These are phyloP conservation scores for Leptoclinus maculatus DNA, from an alignment of 2,797 vertebrate genomes.

Conservation along the genomic window DNA sequence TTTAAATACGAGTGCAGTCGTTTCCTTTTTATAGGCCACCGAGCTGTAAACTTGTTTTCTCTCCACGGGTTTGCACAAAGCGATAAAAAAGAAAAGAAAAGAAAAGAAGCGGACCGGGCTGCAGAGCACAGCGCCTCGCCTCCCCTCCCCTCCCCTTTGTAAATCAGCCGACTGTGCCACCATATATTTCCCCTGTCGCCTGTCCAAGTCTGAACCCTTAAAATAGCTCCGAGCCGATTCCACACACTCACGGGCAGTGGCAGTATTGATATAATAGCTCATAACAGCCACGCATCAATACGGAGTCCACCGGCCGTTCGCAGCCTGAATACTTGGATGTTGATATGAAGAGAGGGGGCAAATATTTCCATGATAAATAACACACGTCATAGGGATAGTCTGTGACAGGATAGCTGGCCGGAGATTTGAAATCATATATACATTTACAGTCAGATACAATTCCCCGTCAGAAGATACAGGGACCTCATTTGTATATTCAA, in stretches of 20 bases:
- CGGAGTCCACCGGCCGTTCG: slow-evolving; percentile 44
- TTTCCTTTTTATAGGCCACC: slow-evolving; percentile 41
- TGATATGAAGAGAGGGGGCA: slow-evolving; percentile 9
- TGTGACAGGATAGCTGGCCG: background rate
- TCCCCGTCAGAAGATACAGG: background rate
- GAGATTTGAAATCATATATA: background rate
- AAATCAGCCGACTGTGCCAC: slow-evolving; percentile 66
- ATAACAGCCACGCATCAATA: slow-evolving; percentile 49
- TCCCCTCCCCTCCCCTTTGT: slow-evolving; percentile 56
- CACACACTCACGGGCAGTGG: slow-evolving; percentile 48
- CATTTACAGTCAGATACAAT: background rate
- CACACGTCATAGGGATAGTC: background rate
- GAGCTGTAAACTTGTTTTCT: slow-evolving; percentile 64
- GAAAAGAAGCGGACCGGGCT: slow-evolving; percentile 37
- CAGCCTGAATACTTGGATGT: slow-evolving; percentile 23
- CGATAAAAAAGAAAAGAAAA: slow-evolving; percentile 21
- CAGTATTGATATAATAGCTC: slow-evolving; percentile 62
- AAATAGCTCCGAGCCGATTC: slow-evolving; percentile 67
- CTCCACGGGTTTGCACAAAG: slow-evolving; percentile 43
- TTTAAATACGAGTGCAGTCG: slow-evolving; percentile 25
- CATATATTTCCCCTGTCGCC: slow-evolving; percentile 69
- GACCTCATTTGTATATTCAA: slow-evolving; percentile 31
- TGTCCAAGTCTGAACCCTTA: slow-evolving; percentile 72
- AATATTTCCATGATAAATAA: background rate
- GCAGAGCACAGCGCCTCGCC: slow-evolving; percentile 54